A percentile compares a stretch with the other conserved stretches of the same genome.
phyloP scores from a whole-genome alignment of 2,888 invertebrate species.

The Leucania comma region DNA sequence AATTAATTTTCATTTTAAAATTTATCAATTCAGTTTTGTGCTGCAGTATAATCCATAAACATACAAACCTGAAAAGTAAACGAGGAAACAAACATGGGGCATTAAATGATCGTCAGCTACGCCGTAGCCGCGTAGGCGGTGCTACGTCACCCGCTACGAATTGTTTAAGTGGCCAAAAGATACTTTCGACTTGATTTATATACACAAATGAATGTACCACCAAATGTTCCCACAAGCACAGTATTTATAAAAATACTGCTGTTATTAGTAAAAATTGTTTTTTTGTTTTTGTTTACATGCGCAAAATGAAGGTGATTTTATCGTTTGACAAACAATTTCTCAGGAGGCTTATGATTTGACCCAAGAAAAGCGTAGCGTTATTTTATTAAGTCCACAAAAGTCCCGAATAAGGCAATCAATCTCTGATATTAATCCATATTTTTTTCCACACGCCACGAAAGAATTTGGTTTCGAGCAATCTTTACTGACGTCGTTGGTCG shows the following conservation, averaged over 20 bases:
- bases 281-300: background rate
- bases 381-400: constrained; percentile 5
- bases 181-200: constrained; percentile 39
- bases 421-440: constrained; percentile 11
- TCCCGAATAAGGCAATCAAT: constrained; percentile 6
- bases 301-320: background rate
- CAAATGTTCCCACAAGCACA: background rate
- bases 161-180: constrained; percentile 29
- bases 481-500: background rate
- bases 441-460: constrained; percentile 2
- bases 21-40: background rate
- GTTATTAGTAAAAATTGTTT: background rate
- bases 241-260: background rate
- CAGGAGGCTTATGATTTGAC: constrained; percentile 4
- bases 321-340: background rate
- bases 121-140: constrained; percentile 50
- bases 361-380: background rate
- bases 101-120: constrained; percentile 41
- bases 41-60: constrained; percentile 3
- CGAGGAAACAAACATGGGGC: constrained; percentile 16
- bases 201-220: constrained; percentile 5
- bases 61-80: constrained; percentile 14
- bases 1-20: background rate
- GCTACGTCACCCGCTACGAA: constrained; percentile 48
- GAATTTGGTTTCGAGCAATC: background rate